Conservation (phyloP, 2,113 vertebrate species). For the Amblyopsis rosae region DNA sequence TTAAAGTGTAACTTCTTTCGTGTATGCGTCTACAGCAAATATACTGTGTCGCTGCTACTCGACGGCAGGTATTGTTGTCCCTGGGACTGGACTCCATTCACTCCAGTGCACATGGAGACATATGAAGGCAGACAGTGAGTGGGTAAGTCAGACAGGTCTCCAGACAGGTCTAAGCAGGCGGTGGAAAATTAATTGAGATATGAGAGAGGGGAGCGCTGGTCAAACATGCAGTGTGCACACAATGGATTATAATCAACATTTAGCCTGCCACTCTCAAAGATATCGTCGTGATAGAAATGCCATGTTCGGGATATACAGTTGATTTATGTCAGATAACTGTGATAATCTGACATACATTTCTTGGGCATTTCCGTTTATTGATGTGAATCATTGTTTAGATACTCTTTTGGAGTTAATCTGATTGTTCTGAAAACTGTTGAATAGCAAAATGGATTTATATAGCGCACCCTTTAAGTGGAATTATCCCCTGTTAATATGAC, state of each 20-base stretch:
- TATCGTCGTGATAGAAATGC: constrained; percentile 17
- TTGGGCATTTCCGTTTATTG: constrained; percentile 5
- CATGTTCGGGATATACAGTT: constrained; percentile 53
- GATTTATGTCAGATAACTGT: background rate
- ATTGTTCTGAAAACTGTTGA: background rate
- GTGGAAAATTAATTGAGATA: constrained; percentile 54
- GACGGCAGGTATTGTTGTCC: constrained; percentile 21
- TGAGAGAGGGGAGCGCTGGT: constrained; percentile 19
- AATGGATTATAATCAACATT: constrained; percentile 11
- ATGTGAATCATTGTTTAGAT: background rate
- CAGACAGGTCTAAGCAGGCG: constrained; percentile 17
- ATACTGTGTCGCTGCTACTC: background rate
- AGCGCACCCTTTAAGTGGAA: constrained; percentile 12
- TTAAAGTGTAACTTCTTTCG: too few relatives aligned
- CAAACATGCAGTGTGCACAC: constrained; percentile 19
- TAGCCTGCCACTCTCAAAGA: constrained; percentile 21
- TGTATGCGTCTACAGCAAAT: too few relatives aligned
- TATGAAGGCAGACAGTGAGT: constrained; percentile 30
- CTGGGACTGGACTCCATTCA: constrained; percentile 14
- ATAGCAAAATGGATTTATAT: background rate
- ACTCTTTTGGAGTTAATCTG: background rate
- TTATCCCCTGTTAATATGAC: constrained; percentile 1
- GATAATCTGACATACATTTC: constrained; percentile 12
- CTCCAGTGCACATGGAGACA: constrained; percentile 12
- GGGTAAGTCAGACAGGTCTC: constrained; percentile 33